Evolutionary conservation across 2,797 vertebrate genomes (phyloP).

Genomic region (Melanotaenia nigrans): DNA sequence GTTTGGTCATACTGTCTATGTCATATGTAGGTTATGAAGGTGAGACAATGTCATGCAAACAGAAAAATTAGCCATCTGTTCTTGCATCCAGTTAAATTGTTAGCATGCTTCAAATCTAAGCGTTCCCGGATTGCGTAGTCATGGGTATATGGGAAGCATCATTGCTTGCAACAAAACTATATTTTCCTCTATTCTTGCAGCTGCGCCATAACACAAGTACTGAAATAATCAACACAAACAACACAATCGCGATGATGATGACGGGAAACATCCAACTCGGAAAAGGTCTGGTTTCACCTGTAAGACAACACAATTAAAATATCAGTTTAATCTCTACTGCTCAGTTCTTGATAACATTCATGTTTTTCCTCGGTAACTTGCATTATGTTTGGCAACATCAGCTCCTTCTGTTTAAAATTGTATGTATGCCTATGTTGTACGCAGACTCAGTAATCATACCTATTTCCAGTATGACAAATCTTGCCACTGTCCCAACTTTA

Average conservation of each 20-base stretch:
- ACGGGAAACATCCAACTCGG: rapidly evolving
- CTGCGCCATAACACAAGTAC: rapidly evolving
- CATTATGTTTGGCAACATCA: too few species aligned
- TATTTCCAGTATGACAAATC: constrained; percentile 50
- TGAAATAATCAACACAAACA: neutral
- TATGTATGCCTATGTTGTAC: neutral
- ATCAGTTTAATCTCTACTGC: neutral
- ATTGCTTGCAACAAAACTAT: constrained; percentile 22
- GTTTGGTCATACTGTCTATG: neutral
- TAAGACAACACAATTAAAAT: constrained; percentile 31
- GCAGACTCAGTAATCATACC: constrained; percentile 47
- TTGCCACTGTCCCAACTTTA: constrained; percentile 43
- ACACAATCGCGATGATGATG: rapidly evolving
- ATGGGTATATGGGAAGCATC: neutral
- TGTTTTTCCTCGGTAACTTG: neutral
- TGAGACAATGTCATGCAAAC: neutral
- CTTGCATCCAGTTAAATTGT: neutral
- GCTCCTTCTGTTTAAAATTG: too few species aligned
- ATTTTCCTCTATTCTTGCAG: constrained; percentile 38
- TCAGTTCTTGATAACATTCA: neutral
- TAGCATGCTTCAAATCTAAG: neutral
- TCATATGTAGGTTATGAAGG: neutral
- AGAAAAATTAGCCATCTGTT: neutral
- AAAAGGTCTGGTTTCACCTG: constrained; percentile 18
- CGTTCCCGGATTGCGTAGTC: neutral